These are phyloP conservation scores for Melitaea athalia DNA, from an alignment of 2,888 invertebrate species.

Conservation along the genomic window DNA sequence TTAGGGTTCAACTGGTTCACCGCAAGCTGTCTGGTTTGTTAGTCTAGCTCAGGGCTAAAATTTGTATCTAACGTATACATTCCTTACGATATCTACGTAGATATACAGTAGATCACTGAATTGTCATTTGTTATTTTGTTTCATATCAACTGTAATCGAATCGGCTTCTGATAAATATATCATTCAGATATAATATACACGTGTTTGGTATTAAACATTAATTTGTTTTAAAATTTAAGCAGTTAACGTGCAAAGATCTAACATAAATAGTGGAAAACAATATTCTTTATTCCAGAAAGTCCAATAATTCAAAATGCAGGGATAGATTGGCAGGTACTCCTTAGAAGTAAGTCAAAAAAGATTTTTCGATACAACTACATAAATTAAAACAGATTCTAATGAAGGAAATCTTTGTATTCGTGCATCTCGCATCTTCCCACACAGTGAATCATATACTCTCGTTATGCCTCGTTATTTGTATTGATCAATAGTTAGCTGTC, in stretches of 20 bases:
- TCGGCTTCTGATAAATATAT: not conserved
- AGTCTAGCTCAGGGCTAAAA: not conserved
- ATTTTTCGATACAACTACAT: not conserved
- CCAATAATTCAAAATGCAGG: too few relatives aligned
- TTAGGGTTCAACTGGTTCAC: slow-evolving; percentile 41
- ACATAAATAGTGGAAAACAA: too few relatives aligned
- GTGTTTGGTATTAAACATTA: not conserved
- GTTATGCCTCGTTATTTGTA: too few relatives aligned
- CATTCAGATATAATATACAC: not conserved
- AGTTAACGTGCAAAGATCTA: not conserved
- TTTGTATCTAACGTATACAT: not conserved
- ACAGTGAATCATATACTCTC: too few relatives aligned
- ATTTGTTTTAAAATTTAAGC: not conserved
- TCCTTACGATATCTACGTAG: not conserved
- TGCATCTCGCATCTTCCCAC: too few relatives aligned
- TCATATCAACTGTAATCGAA: not conserved
- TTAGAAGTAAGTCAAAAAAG: too few relatives aligned
- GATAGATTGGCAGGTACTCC: too few relatives aligned
- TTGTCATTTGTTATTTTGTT: not conserved
- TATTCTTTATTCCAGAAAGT: too few relatives aligned
- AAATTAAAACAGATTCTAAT: not conserved
- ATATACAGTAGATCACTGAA: not conserved
- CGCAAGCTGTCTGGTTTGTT: slow-evolving; percentile 41
- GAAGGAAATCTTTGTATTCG: not conserved
- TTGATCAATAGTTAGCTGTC: too few relatives aligned